Percentiles rank a stretch among this genome's conserved stretches.
Evolutionary conservation across 2,113 vertebrate species (phyloP).

Genomic region (Archilochus colubris): DNA sequence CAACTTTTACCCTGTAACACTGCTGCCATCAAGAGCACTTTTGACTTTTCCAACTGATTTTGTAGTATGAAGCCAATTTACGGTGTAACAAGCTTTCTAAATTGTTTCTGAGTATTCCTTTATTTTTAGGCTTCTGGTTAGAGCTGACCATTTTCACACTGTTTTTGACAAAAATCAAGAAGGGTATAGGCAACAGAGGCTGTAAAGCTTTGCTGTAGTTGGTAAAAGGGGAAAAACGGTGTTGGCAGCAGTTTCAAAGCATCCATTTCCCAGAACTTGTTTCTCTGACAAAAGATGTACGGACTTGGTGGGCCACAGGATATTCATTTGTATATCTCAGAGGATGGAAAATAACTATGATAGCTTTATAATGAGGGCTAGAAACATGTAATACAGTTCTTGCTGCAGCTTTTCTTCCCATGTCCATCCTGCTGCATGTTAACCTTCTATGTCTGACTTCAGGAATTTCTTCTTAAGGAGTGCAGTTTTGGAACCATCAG

Average conservation of each 20-base stretch:
- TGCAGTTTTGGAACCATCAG: background rate
- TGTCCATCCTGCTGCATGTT: background rate
- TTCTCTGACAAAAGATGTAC: background rate
- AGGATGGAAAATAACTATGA: background rate
- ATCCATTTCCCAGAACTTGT: slow-evolving; percentile 5
- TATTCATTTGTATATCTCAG: slow-evolving; percentile 39
- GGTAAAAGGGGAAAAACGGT: background rate
- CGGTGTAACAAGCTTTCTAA: background rate
- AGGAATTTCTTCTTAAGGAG: background rate
- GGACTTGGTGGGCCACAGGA: slow-evolving; percentile 45
- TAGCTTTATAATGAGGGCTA: background rate
- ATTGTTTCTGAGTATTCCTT: background rate
- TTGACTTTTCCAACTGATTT: background rate
- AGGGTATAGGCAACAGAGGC: background rate
- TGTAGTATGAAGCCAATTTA: background rate
- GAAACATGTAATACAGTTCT: background rate
- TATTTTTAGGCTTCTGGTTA: background rate
- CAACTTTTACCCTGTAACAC: background rate
- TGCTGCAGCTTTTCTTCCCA: background rate
- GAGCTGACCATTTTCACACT: background rate
- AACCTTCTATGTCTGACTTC: background rate
- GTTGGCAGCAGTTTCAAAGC: background rate
- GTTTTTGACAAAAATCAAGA: background rate
- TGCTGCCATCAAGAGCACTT: background rate
- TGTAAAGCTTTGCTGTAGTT: background rate